Percentiles rank a stretch among this genome's conserved stretches.
These are phyloP conservation scores for Rhabditoides inermis DNA, from an alignment of 2,888 invertebrate species.

Conservation along the genomic window DNA sequence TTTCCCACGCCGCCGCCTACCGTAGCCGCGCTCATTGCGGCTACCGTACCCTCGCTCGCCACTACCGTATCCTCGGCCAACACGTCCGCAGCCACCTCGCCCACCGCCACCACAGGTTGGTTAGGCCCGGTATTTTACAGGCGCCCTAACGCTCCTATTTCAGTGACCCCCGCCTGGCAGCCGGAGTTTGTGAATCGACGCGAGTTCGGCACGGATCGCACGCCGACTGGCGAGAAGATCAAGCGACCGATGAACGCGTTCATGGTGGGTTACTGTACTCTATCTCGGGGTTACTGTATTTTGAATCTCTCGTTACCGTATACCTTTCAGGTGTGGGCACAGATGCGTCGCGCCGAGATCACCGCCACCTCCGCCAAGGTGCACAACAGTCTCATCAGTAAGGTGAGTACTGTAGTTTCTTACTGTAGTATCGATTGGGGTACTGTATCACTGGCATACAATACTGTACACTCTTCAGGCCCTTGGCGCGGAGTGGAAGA, in stretches of 20 bases:
- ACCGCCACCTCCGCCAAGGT: constrained; percentile 18
- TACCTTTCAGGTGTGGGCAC: constrained; percentile 25
- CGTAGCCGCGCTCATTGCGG: no score
- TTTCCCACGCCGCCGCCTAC: no score
- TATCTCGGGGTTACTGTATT: background rate
- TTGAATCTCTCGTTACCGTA: background rate
- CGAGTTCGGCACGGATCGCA: background rate
- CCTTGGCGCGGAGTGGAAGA: constrained; percentile 24
- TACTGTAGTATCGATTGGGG: no score
- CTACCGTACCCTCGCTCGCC: no score
- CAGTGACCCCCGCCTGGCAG: background rate
- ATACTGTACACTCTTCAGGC: no score
- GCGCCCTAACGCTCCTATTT: no score
- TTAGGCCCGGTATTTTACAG: no score
- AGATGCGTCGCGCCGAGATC: constrained; percentile 24
- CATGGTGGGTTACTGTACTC: constrained; percentile 16
- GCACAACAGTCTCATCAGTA: constrained; percentile 23
- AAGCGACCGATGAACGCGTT: constrained; percentile 33
- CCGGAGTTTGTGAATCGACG: background rate
- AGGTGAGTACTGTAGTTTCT: no score
- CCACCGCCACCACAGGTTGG: no score
- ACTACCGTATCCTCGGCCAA: no score
- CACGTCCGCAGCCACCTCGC: no score
- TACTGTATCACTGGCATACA: no score
- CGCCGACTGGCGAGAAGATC: constrained; percentile 9